phyloP scores from a whole-genome alignment of 2,797 vertebrate species.

The Hydrophis major region DNA sequence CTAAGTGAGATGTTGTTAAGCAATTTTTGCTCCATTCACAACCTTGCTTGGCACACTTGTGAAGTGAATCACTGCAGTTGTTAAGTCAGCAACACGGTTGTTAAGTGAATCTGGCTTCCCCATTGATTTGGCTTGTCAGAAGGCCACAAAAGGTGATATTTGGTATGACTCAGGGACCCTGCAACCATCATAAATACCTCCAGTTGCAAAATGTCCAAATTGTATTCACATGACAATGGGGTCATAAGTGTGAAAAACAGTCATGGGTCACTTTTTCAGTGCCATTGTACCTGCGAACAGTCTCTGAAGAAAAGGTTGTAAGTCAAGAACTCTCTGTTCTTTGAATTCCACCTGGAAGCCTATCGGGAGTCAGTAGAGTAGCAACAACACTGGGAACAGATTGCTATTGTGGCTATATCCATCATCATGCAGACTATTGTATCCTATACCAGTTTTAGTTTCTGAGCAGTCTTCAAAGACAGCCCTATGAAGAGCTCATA shows the following conservation, averaged over 20 bases:
- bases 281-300: not conserved
- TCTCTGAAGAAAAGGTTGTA: not conserved
- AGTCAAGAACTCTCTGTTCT: not conserved
- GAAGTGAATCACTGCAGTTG: not conserved
- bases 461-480: not conserved
- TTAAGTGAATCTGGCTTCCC: not conserved
- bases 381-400: not conserved
- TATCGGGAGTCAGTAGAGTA: not conserved
- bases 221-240: not conserved
- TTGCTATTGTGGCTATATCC: not conserved
- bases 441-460: not conserved
- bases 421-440: not conserved
- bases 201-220: not conserved
- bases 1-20: not conserved
- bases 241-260: not conserved
- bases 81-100: not conserved
- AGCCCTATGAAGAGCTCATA: not conserved
- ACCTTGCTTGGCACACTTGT: not conserved
- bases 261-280: not conserved
- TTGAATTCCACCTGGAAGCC: not conserved
- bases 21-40: not conserved
- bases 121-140: not conserved
- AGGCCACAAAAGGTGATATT: not conserved
- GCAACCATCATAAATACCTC: not conserved
- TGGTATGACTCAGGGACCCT: not conserved